Conservation (phyloP, 2,888 invertebrate species). For the Pomacea canaliculata region DNA sequence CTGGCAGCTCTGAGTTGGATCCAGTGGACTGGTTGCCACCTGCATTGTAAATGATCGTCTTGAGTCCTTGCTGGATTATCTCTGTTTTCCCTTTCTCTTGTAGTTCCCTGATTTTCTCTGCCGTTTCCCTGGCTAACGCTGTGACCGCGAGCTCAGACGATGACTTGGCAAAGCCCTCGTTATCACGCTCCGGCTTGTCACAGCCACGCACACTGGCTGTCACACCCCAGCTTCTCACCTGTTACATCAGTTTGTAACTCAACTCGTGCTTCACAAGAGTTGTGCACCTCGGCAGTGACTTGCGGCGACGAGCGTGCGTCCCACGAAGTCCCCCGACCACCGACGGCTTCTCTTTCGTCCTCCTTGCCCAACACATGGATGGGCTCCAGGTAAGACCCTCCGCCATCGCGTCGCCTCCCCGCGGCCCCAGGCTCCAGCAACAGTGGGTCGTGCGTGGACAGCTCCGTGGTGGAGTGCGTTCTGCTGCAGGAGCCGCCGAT, state of each 20-base stretch:
- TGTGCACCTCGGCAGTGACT: slow-evolving; percentile 19
- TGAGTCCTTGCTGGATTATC: too few relatives aligned
- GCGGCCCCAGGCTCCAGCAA: slow-evolving; percentile 8
- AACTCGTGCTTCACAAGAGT: background rate
- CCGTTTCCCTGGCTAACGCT: too few relatives aligned
- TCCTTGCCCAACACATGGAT: background rate
- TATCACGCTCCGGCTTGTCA: too few relatives aligned
- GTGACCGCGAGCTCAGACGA: too few relatives aligned
- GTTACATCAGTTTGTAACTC: background rate
- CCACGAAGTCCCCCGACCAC: background rate
- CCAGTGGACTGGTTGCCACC: too few relatives aligned
- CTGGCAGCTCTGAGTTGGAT: too few relatives aligned
- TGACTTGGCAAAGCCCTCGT: too few relatives aligned
- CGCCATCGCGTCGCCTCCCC: background rate
- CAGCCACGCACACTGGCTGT: too few relatives aligned
- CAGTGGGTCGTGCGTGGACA: slow-evolving; percentile 2
- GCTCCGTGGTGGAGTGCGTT: slow-evolving; percentile 14
- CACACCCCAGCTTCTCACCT: too few relatives aligned
- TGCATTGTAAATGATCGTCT: too few relatives aligned
- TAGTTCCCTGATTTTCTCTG: too few relatives aligned
- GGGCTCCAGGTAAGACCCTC: slow-evolving; percentile 2
- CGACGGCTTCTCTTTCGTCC: background rate
- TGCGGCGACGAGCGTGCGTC: background rate
- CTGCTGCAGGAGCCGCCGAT: slow-evolving; percentile 23
- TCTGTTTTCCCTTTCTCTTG: too few relatives aligned